Base-by-base conservation (phyloP, 2,797 vertebrate species). In the Huso huso region DNA sequence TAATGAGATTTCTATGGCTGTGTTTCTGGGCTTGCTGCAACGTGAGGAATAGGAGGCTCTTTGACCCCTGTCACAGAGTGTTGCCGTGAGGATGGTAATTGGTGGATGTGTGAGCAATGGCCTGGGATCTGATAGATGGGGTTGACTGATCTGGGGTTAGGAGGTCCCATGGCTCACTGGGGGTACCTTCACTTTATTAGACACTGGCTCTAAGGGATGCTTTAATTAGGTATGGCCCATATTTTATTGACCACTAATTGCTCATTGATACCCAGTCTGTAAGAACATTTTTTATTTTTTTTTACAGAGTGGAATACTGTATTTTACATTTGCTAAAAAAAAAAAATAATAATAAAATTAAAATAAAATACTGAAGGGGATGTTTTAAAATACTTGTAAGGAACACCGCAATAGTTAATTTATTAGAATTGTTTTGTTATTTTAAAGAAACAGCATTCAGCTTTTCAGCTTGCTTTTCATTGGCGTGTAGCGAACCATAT, bases 1-100 rank as follows among this genome's bases (percentile, higher is more conserved):
- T 95, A 94, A 95, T 92, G 92, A 94, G 93, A 90, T 92, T 91
- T 93, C 89, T 78, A 82, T 83, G 88, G 84, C 85, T 82, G 73
- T 72, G 60, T 72, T 77, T n/a, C 55, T 62, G 76, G 64, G 85
- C 85, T 81, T 66, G 37, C 75, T 72, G 79, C 81, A 78, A 66
- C 49, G 77, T 69, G 12, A 81, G 58, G 73, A 81, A 58, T 7
- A 73, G 48, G 64, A 52, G 70, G 81, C 81, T 84, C 83, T 75
- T 71, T 88, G 89, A 89, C 90, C 86, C 80, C 83, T 55, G 71
- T 76, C 73, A 76, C 82, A 80, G 78, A 84, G 79, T 77, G 76
- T 74, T 80, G 78, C 78, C 78, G 77, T 67, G 81, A 70, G 79
- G 77, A 79, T 75, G 82, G 66, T 10, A 80, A 74, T 82, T 84